Base-by-base conservation (phyloP, 2,113 vertebrate genomes). In the Lepidothrix coronata region DNA sequence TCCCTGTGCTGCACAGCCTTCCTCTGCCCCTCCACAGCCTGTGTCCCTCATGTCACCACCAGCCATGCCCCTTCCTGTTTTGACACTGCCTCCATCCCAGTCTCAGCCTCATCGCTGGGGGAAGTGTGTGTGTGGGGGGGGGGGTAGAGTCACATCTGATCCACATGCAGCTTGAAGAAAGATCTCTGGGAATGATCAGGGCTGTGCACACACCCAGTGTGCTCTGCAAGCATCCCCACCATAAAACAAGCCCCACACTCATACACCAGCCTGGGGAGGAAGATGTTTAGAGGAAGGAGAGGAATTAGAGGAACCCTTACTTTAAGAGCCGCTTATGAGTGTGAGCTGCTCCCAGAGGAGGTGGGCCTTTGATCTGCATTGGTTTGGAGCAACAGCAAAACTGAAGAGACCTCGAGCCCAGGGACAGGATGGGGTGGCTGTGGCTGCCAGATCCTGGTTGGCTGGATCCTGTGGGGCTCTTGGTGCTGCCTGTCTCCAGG, bases 91-190 rank as follows among this genome's bases (percentile, higher is more conserved):
- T n/a, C 20, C 23, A 2, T 51, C 22, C 35, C 58, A 75, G 54
- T 11, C 18, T 24, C 78, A 59, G 28, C 46, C 24, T 46, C 54
- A 28, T n/a, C 20, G 43, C 28, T 3, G 8, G 31, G 43, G n/a
- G 20, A 6, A 52, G 51, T 35, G n/a, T 30, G 21, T 10, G 28
- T 41, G 39, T 39, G 39, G 9, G 43, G 12, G n/a, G 1, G 2
- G 3, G 20, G 21, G 11, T 27, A 67, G 52, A 77, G 41, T 37
- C 46, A 14, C 0, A 0, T 27, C 62, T 75, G 31, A 21, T 31
- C 31, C 49, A 39, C 1, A 1, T 5, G 30, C 0, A 5, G 1
- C 12, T 16, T 54, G 41, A 67, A 41, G 48, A 3, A 8, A 72
- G 37, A 43, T 62, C 43, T 61, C 41, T 51, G 54, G 37, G 57